phyloP scores from a whole-genome alignment of 2,888 invertebrate species.

The Caenorhabditis wallacei region DNA sequence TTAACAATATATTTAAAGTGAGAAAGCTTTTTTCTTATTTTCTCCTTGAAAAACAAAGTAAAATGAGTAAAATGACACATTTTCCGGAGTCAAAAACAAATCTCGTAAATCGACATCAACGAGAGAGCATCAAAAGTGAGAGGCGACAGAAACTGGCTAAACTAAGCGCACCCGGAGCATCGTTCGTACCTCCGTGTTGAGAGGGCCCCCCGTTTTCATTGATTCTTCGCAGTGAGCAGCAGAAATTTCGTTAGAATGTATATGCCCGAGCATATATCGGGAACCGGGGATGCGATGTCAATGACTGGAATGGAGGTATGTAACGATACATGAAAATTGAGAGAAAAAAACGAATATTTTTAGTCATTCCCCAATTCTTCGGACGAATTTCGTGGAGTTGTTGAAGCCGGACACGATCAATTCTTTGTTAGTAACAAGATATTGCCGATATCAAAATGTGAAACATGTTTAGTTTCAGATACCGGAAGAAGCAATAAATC shows the following conservation, averaged over 20 bases:
- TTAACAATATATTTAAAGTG: too few relatives aligned
- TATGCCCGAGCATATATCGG: conserved; percentile 73
- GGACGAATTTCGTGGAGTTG: neutral
- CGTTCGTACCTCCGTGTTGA: neutral
- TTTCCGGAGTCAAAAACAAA: conserved; percentile 20
- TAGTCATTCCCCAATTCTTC: neutral
- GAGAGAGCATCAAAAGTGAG: conserved; percentile 1
- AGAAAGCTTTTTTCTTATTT: neutral
- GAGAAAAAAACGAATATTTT: neutral
- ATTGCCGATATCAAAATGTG: neutral
- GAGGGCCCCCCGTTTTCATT: conserved; percentile 24
- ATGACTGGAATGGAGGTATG: conserved; percentile 47
- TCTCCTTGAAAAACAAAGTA: conserved; percentile 12
- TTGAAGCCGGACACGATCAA: conserved; percentile 42
- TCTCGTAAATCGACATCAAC: conserved; percentile 63
- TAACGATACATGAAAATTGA: too few relatives aligned
- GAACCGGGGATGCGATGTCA: conserved; percentile 61
- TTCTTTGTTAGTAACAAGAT: conserved; percentile 36
- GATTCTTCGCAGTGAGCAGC: conserved; percentile 29
- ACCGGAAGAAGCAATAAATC: conserved; percentile 40
- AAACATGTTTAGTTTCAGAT: conserved; percentile 29
- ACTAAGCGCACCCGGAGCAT: conserved; percentile 35
- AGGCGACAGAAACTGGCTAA: conserved; percentile 40
- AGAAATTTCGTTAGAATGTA: conserved; percentile 45
- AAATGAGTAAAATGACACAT: conserved; percentile 22